These are phyloP conservation scores for Oscheius sp. DNA, from an alignment of 2,888 invertebrate species.

Conservation along the genomic window DNA sequence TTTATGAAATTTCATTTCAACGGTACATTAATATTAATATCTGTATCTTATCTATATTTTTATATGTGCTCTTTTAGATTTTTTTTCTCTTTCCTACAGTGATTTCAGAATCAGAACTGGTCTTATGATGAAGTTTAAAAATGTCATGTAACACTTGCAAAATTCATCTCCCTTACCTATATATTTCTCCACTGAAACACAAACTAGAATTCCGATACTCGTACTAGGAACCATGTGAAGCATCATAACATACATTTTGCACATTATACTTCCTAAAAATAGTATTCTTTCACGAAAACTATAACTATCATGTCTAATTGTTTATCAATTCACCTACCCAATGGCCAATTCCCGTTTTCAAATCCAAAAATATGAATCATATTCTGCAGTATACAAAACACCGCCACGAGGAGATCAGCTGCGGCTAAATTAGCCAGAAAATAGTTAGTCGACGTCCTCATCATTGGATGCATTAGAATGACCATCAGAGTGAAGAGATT, in stretches of 20 bases:
- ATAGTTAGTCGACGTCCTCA: conserved; percentile 89
- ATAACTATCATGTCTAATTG: background rate
- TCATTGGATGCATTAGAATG: conserved; percentile 82
- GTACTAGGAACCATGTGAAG: conserved; percentile 85
- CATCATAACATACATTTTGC: conserved; percentile 89
- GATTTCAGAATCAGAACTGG: too few relatives aligned
- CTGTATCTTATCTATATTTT: too few relatives aligned
- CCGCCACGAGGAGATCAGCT: conserved; percentile 89
- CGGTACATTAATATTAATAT: too few relatives aligned
- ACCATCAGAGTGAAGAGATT: conserved; percentile 87
- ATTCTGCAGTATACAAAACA: conserved; percentile 90
- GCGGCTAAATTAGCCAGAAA: conserved; percentile 88
- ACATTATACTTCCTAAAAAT: conserved; percentile 82
- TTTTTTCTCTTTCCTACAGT: too few relatives aligned
- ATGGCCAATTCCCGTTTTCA: conserved; percentile 70
- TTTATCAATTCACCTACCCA: conserved; percentile 38
- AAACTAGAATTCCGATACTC: conserved; percentile 87
- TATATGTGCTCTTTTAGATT: too few relatives aligned
- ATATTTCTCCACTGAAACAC: conserved; percentile 85
- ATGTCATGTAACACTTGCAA: too few relatives aligned
- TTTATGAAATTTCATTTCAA: too few relatives aligned
- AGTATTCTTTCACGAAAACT: too few relatives aligned
- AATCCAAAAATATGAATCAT: conserved; percentile 80
- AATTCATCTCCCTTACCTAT: too few relatives aligned
- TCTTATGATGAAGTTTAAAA: too few relatives aligned